phyloP scores from a whole-genome alignment of 2,888 invertebrate species.

The Hemaris fuciformis region DNA sequence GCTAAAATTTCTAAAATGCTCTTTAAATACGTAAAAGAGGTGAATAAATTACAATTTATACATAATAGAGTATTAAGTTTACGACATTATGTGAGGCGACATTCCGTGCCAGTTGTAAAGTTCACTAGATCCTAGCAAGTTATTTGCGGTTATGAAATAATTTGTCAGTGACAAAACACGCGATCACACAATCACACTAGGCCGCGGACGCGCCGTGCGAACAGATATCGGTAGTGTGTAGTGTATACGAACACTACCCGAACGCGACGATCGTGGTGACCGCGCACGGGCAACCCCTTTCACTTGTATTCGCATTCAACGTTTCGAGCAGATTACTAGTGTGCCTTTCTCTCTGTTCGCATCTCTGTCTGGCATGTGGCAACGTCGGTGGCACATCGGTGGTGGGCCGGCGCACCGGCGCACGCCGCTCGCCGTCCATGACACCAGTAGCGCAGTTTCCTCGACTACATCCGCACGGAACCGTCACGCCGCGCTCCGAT shows the following conservation, averaged over 20 bases:
- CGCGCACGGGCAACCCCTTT: constrained; percentile 76
- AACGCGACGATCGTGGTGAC: constrained; percentile 60
- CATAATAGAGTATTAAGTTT: not conserved
- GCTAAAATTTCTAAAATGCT: not conserved
- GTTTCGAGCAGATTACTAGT: constrained; percentile 70
- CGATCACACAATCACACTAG: not conserved
- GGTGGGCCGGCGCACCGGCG: constrained; percentile 63
- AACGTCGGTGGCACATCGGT: constrained; percentile 55
- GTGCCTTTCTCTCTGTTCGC: constrained; percentile 77
- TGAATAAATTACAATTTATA: not conserved
- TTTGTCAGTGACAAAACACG: not conserved
- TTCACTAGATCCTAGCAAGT: not conserved
- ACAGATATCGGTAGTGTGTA: constrained; percentile 31
- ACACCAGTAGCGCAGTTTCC: constrained; percentile 73
- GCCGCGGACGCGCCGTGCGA: not conserved
- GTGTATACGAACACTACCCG: constrained; percentile 47
- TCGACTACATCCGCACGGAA: constrained; percentile 75
- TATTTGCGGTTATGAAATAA: not conserved
- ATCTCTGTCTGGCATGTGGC: constrained; percentile 72
- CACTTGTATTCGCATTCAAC: constrained; percentile 74
- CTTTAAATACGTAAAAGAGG: not conserved
- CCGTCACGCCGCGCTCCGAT: constrained; percentile 67
- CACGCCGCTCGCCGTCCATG: constrained; percentile 55
- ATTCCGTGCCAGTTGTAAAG: not conserved
- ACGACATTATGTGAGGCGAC: not conserved